Evolutionary conservation across 1,140 invertebrate species (phyloP).

Genomic region (Aethina tumida): DNA sequence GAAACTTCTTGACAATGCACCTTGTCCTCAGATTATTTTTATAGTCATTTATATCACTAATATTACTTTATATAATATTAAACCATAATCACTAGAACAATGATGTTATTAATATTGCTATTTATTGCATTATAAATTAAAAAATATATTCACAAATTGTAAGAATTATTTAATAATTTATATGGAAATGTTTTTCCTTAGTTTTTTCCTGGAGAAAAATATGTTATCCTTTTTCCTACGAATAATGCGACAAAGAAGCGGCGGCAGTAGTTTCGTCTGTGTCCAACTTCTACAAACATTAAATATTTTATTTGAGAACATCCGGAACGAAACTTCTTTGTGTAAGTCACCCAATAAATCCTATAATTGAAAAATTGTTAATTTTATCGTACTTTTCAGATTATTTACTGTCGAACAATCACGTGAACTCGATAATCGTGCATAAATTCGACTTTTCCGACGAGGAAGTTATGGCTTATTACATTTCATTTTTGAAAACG

Average conservation of each 20-base stretch:
- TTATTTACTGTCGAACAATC: slow-evolving; percentile 98
- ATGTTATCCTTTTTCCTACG: slow-evolving; percentile 97
- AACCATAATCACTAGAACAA: no score
- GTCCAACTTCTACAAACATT: slow-evolving; percentile 96
- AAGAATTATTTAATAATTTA: no score
- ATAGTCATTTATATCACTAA: no score
- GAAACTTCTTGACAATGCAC: no score
- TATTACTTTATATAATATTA: no score
- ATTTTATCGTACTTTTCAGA: slow-evolving; percentile 56
- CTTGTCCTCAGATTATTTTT: no score
- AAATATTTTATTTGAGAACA: slow-evolving; percentile 99
- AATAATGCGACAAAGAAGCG: slow-evolving; percentile 96
- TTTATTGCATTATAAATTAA: no score
- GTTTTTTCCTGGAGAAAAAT: slow-evolving; percentile 98
- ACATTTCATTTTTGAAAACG: slow-evolving; percentile 98
- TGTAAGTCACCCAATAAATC: slow-evolving; percentile 74
- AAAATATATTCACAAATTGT: no score
- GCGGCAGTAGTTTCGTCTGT: slow-evolving; percentile 85
- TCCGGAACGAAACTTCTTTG: slow-evolving; percentile 94
- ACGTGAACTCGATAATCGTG: slow-evolving; percentile 98
- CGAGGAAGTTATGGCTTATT: slow-evolving; percentile 99
- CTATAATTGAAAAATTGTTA: slow-evolving; percentile 5
- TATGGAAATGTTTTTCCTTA: no score
- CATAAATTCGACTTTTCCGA: slow-evolving; percentile 99
- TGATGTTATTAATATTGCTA: no score